These are phyloP conservation scores for Lota lota DNA, from an alignment of 2,113 vertebrate species.

Conservation along the genomic window DNA sequence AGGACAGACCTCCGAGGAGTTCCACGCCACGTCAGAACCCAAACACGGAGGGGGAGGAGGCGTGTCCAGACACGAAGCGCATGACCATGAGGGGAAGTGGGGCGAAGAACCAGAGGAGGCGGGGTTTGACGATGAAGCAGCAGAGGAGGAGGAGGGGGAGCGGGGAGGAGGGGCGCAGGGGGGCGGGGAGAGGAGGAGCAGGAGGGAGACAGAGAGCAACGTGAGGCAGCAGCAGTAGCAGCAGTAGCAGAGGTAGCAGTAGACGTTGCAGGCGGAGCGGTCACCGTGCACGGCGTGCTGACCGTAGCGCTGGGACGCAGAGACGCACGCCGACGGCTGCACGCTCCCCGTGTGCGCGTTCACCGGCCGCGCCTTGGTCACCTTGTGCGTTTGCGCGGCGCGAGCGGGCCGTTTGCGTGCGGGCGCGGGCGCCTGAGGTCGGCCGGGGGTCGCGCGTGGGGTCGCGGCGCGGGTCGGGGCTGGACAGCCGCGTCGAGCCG, in stretches of 20 bases:
- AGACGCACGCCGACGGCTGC: too few species aligned
- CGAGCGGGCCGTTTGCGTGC: slow-evolving; percentile 49
- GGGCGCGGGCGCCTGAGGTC: slow-evolving; percentile 42
- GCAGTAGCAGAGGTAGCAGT: slow-evolving; percentile 78
- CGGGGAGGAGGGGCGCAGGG: slow-evolving; percentile 47
- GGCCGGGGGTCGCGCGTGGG: slow-evolving; percentile 39
- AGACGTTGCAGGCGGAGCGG: slow-evolving; percentile 70
- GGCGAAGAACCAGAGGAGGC: too few species aligned
- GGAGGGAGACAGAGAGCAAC: slow-evolving; percentile 83
- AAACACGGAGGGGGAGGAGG: slow-evolving; percentile 74
- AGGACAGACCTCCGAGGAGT: slow-evolving; percentile 20
- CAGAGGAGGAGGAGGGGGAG: slow-evolving; percentile 31
- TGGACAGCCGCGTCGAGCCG: slow-evolving; percentile 32
- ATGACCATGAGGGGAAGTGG: slow-evolving; percentile 3
- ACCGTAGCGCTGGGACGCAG: slow-evolving; percentile 35
- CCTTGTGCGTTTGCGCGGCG: slow-evolving; percentile 36
- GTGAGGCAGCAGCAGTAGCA: slow-evolving; percentile 79
- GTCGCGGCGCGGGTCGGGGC: slow-evolving; percentile 34
- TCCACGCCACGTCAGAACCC: slow-evolving; percentile 44
- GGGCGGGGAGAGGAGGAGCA: slow-evolving; percentile 76
- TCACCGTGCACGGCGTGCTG: slow-evolving; percentile 49
- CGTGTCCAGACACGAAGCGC: slow-evolving; percentile 64
- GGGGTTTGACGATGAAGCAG: slow-evolving; percentile 19
- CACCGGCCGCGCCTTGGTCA: slow-evolving; percentile 8
- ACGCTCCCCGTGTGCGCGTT: slow-evolving; percentile 24